phyloP scores from a whole-genome alignment of 64 coral and sea anemone genomes.

The Catalaphyllia jardinei region DNA sequence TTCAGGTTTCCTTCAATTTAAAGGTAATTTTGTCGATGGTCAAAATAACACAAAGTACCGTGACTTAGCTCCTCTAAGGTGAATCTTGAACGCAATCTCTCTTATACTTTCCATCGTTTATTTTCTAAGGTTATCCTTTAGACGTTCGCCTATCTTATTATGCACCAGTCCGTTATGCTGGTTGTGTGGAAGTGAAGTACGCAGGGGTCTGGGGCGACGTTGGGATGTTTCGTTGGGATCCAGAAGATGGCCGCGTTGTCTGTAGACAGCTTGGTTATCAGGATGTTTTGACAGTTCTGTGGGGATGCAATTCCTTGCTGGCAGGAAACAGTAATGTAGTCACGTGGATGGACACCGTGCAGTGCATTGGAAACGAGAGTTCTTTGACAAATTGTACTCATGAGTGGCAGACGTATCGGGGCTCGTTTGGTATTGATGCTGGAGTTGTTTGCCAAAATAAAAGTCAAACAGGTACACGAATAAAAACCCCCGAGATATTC shows the following conservation, averaged over 20 bases:
- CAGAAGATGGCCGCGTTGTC: constrained; percentile 12
- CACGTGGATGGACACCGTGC: constrained; percentile 41
- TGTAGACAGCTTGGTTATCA: constrained; percentile 33
- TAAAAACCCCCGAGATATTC: background rate
- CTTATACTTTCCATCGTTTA: background rate
- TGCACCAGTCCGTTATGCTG: constrained; percentile 41
- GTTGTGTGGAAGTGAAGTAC: constrained; percentile 53
- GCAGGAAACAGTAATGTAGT: background rate
- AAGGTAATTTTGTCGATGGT: too few species aligned
- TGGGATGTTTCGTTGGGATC: constrained; percentile 49
- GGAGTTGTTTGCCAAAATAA: constrained; percentile 50
- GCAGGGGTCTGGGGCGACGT: constrained; percentile 70
- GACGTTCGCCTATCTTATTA: constrained; percentile 14
- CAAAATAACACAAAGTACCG: too few species aligned
- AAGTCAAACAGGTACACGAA: constrained; percentile 30
- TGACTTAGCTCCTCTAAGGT: too few species aligned
- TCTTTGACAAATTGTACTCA: constrained; percentile 38
- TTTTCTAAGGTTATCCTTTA: background rate
- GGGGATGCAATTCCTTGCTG: background rate
- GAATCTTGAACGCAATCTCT: background rate
- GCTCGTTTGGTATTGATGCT: background rate
- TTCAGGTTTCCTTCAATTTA: too few species aligned
- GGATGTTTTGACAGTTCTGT: constrained; percentile 32
- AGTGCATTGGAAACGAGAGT: constrained; percentile 46
- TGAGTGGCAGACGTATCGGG: background rate